phyloP scores from a whole-genome alignment of 37 sponge, comb jelly and placozoan species.

The Hormiphora californensis region DNA sequence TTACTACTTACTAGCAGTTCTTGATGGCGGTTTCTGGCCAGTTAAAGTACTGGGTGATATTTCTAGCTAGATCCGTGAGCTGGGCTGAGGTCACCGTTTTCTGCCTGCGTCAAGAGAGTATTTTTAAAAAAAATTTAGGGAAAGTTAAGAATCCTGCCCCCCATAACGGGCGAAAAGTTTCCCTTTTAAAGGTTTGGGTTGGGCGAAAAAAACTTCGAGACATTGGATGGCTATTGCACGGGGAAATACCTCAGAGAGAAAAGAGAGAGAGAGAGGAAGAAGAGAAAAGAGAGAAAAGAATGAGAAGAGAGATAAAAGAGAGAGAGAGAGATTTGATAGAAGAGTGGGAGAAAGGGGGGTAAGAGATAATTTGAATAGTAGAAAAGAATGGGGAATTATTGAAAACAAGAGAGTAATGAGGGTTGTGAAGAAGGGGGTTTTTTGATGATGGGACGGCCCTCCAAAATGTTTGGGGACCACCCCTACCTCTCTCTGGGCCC shows the following conservation, averaged over 20 bases:
- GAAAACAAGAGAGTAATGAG: background rate
- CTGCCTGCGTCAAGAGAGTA: too few species aligned
- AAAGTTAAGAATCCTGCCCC: too few species aligned
- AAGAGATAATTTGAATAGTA: background rate
- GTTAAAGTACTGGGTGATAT: background rate
- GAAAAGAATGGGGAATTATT: background rate
- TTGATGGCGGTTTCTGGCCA: constrained; percentile 1
- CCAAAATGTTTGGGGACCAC: too few species aligned
- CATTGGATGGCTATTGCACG: too few species aligned
- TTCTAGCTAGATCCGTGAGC: background rate
- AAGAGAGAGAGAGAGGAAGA: background rate
- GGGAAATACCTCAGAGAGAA: too few species aligned
- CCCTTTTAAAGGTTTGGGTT: too few species aligned
- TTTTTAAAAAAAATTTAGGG: too few species aligned
- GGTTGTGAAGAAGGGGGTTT: background rate
- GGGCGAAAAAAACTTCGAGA: too few species aligned
- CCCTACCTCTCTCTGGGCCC: too few species aligned
- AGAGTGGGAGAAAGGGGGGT: background rate
- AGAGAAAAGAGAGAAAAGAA: background rate
- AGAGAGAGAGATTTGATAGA: background rate
- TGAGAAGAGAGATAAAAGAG: background rate
- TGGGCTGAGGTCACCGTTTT: background rate
- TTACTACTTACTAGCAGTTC: background rate
- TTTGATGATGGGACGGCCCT: background rate
- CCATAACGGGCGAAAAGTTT: too few species aligned